Percentiles rank a stretch among this genome's conserved stretches.
Conservation (phyloP, 2,113 vertebrate genomes). For the Bucco capensis region DNA sequence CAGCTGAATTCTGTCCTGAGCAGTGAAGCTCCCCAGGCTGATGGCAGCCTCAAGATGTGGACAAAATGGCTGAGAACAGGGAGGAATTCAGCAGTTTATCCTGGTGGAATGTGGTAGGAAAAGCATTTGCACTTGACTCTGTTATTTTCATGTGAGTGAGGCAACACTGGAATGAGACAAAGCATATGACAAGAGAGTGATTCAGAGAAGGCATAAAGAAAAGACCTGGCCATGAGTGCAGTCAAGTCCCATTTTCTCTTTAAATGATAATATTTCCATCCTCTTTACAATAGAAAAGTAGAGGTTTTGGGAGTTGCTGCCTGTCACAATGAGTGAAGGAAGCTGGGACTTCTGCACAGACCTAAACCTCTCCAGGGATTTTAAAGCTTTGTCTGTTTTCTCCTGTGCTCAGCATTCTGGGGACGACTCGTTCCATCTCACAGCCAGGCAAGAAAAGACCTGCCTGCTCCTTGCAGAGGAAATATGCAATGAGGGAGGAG, state of each 20-base stretch:
- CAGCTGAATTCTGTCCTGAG: background rate
- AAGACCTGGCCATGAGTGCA: no score
- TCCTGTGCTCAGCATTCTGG: background rate
- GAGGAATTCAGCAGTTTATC: background rate
- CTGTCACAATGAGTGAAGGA: background rate
- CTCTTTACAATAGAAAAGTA: background rate
- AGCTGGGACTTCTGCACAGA: background rate
- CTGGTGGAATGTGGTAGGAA: background rate
- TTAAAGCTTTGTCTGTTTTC: background rate
- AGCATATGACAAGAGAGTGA: no score
- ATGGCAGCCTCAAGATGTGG: constrained; percentile 7
- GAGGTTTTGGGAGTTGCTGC: background rate
- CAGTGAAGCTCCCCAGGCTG: background rate
- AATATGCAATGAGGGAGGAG: background rate
- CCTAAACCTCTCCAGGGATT: background rate
- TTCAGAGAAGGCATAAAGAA: no score
- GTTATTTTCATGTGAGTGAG: background rate
- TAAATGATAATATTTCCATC: background rate
- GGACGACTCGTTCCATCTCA: background rate
- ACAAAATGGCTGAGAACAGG: background rate
- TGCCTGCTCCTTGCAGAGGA: background rate
- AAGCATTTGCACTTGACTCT: background rate
- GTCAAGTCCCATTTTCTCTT: background rate
- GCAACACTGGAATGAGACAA: no score
- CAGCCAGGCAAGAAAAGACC: background rate